phyloP scores from a whole-genome alignment of 2,888 invertebrate genomes.

The Acanthosepion pharaonis region DNA sequence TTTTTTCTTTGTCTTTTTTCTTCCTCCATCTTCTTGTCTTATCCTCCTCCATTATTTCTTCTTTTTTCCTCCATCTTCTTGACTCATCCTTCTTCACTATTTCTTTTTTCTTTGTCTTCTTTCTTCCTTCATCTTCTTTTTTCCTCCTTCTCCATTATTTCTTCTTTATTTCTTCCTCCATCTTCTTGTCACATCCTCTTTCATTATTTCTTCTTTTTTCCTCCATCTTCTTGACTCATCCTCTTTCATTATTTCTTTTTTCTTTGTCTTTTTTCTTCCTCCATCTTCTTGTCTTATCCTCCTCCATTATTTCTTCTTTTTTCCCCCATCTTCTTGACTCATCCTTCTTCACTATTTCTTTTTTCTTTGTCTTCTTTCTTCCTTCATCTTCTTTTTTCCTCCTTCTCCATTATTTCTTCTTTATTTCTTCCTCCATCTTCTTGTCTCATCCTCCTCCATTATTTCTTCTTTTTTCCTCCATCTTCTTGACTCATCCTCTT shows the following conservation, averaged over 20 bases:
- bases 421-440: neutral
- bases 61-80: neutral
- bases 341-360: neutral
- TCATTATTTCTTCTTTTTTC: too few relatives aligned
- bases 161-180: too few relatives aligned
- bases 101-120: neutral
- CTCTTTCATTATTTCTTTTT: too few relatives aligned
- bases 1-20: too few relatives aligned
- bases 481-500: neutral
- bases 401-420: neutral
- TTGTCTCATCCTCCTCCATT: neutral
- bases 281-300: too few relatives aligned
- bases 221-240: too few relatives aligned
- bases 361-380: too few relatives aligned
- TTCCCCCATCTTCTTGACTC: neutral
- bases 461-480: too few relatives aligned
- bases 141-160: neutral
- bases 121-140: neutral
- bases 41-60: neutral
- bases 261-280: too few relatives aligned
- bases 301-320: too few relatives aligned
- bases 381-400: neutral
- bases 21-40: neutral
- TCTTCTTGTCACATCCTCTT: too few relatives aligned
- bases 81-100: neutral